Evolutionary conservation across 1,140 invertebrate species (phyloP).

Genomic region (Mizuhopecten yessoensis): DNA sequence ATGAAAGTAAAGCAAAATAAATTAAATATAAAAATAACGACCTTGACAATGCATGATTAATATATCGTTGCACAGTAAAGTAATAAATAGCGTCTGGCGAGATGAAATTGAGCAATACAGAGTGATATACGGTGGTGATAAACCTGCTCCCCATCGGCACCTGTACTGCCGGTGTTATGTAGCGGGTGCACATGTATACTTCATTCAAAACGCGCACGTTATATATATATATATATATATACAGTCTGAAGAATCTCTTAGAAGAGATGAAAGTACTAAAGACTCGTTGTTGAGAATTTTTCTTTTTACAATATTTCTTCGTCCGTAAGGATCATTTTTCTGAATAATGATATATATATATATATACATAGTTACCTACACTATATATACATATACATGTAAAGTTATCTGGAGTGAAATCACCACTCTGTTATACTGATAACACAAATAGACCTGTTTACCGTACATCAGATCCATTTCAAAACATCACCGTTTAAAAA

Average conservation of each 20-base stretch:
- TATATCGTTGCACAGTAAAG: too few species aligned
- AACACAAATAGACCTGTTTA: not conserved
- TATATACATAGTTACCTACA: too few species aligned
- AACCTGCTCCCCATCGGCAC: not conserved
- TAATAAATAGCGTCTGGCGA: not conserved
- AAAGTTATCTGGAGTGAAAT: not conserved
- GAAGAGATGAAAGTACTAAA: too few species aligned
- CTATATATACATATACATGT: not conserved
- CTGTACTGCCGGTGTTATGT: not conserved
- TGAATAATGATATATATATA: too few species aligned
- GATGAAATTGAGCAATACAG: not conserved
- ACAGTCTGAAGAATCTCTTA: too few species aligned
- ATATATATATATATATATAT: not conserved
- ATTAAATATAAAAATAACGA: not conserved
- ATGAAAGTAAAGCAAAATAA: not conserved
- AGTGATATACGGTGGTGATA: not conserved
- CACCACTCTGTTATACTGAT: not conserved
- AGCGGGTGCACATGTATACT: not conserved
- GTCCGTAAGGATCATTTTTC: too few species aligned
- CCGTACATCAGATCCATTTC: not conserved
- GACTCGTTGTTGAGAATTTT: too few species aligned
- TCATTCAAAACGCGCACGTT: not conserved
- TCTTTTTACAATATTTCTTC: too few species aligned
- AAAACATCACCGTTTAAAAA: not conserved
- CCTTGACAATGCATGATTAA: slow-evolving; percentile 19